These are phyloP conservation scores for Salvelinus fontinalis DNA, from an alignment of 2,113 vertebrate genomes.

Conservation along the genomic window DNA sequence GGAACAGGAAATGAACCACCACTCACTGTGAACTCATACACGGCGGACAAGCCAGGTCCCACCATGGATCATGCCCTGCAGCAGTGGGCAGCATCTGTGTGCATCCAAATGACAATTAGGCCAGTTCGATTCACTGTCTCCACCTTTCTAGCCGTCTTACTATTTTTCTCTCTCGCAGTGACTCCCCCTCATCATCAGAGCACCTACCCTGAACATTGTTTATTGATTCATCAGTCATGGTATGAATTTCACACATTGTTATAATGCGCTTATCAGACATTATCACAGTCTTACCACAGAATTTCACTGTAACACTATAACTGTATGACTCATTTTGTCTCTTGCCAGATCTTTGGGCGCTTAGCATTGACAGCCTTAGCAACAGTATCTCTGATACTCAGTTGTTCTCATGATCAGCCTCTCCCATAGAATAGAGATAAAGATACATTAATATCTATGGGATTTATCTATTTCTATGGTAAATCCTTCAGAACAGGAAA, in stretches of 20 bases:
- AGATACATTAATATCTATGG: no score
- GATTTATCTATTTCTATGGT: no score
- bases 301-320: no score
- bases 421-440: background rate
- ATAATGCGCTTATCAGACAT: no score
- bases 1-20: background rate
- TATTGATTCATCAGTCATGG: no score
- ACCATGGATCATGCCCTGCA: background rate
- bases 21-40: constrained; percentile 1
- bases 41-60: background rate
- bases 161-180: background rate
- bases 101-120: background rate
- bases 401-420: background rate
- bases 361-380: background rate
- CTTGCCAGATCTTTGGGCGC: no score
- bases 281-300: no score
- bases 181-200: background rate
- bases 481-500: no score
- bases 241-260: no score
- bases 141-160: background rate
- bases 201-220: no score
- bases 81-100: background rate
- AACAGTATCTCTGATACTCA: background rate
- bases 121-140: background rate
- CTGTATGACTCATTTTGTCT: no score